Evolutionary conservation across 2,113 vertebrate species (phyloP), one percentile per base, ranked within the genome.

Genomic region (Eudyptes chrysolophus): DNA sequence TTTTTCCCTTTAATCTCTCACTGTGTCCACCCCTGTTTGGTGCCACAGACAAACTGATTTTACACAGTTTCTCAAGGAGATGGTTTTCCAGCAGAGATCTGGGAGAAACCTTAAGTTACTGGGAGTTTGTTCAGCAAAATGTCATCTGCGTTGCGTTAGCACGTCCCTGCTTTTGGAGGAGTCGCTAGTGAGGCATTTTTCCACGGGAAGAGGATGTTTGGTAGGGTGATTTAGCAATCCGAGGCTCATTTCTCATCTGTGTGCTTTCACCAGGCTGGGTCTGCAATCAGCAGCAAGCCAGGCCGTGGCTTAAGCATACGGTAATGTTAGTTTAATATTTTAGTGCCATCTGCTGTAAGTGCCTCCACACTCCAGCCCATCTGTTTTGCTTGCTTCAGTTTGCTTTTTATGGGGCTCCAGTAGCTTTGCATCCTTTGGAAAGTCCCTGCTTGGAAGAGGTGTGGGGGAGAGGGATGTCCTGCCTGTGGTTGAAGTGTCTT

Each of bases 321-420:
- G 97, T 94, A 96, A 96, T 91, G 95, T 95, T 98, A 98, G 97
- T 96, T 98, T 98, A 98, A 97, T 98, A 98, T 98, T 97, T 96
- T 80, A 97, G 97, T 98, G 97, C 98, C 97, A 98, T 98, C 98
- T 98, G 98, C 97, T 98, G 90, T 94, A 96, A 95, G 94, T 94
- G 95, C 94, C 89, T 95, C 97, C 92, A 96, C 96, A 95, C 97
- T 94, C 90, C 34, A 34, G 38, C 75, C 97, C 98, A 98, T 98
- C 97, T 98, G 98, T 89, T 97, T 95, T 78, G 44, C 29, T n/a
- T 96, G 91, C 87, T 94, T 96, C 70, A 42, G 40, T 87, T 93
- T 65, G 84, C n/a, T 86, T 94, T 96, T 92, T 94, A 92, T 92
- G 90, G 61, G 51, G 34, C 82, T 94, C 42, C 0, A 0, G 38